Evolutionary conservation across 1,140 invertebrate genomes (phyloP).

Genomic region (Stenopsyche tienmushanensis): DNA sequence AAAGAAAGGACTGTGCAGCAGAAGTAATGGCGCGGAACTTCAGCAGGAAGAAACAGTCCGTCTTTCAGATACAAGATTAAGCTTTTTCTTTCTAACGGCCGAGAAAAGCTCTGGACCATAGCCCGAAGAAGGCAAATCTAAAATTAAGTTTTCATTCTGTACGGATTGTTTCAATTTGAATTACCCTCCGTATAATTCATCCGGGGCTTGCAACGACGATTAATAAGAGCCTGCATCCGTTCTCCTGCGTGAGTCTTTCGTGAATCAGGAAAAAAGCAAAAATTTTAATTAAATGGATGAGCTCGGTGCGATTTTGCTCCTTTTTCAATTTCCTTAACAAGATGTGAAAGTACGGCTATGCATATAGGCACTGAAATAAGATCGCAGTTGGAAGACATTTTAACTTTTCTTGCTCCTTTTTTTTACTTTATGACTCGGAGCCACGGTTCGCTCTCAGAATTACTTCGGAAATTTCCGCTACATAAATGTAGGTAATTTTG

Average conservation of each 20-base stretch:
- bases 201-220: no score
- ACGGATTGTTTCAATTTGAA: conserved; percentile 10
- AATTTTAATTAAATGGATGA: conserved; percentile 26
- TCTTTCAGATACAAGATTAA: conserved; percentile 29
- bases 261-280: no score
- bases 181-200: conserved; percentile 1
- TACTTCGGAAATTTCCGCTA: conserved; percentile 11
- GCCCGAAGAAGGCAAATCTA: conserved; percentile 8
- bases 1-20: conserved; percentile 18
- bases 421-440: conserved; percentile 3
- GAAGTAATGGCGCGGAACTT: conserved; percentile 31
- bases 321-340: conserved; percentile 13
- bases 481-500: conserved; percentile 13
- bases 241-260: no score
- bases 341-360: no score
- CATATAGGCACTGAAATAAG: not conserved
- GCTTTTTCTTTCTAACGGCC: conserved; percentile 14
- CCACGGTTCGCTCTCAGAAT: conserved; percentile 1
- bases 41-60: conserved; percentile 24
- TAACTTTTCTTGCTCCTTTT: conserved; percentile 4
- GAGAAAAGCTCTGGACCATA: not conserved
- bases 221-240: no score
- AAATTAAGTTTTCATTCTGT: conserved; percentile 24
- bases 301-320: conserved; percentile 7
- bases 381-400: not conserved